Evolutionary conservation across 2,888 invertebrate genomes (phyloP), one percentile per base, ranked within the genome.

Genomic region (Eristalis arbustorum): DNA sequence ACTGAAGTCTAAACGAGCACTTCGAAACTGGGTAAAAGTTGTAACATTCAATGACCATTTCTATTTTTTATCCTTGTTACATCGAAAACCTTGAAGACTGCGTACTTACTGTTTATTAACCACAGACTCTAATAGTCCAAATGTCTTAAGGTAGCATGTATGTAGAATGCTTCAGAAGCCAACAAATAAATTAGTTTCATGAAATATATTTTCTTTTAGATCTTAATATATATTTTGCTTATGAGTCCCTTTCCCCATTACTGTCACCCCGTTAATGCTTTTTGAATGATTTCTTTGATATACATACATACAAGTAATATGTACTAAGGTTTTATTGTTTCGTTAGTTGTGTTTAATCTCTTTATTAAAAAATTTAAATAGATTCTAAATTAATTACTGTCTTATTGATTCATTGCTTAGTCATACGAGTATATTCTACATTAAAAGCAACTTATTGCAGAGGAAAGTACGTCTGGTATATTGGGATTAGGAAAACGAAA

Each of bases 151-250:
- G 18, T 18, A n/a, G 42, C 25, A 25, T 25, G 3, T 14, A 3
- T 42, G 4, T 49, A 62, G 62, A 11, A 62, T n/a, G n/a, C 22
- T 34, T 6, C 10, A 40, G 25, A 62, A 61, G 61, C 49, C 61
- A 23, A 66, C 18, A 23, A 56, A 64, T 28, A 62, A 66, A 64
- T 74, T 84, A 79, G 64, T 79, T 79, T 79, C 74, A 75, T 79
- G 79, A 84, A 84, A 74, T 84, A 74, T 79, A 78, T 84, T 74
- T 78, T 78, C 72, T 78, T 69, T 79, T 73, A 79, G 66, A 74
- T 74, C 62, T 74, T 74, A 63, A 74, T 61, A 79, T 84, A 79
- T 79, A 84, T 74, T 84, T 78, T 79, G 42, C 14, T 74, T 74
- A 79, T 74, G 84, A 79, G 69, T 75, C 84, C 74, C 79, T 62